Evolutionary conservation across 2,113 vertebrate species (phyloP).

Genomic region (Rhizomys pruinosus): DNA sequence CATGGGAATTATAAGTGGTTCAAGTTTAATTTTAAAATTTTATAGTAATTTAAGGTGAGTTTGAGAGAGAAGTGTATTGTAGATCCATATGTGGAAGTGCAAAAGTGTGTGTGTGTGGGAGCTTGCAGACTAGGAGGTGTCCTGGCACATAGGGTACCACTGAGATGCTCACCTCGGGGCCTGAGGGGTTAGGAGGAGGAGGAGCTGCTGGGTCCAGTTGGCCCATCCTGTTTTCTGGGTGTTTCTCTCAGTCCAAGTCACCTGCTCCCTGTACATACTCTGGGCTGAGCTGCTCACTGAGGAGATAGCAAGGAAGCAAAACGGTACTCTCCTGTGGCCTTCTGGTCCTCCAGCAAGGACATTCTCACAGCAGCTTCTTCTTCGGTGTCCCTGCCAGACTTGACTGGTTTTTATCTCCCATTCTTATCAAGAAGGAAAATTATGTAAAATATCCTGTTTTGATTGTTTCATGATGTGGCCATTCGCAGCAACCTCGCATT

Average conservation of each 20-base stretch:
- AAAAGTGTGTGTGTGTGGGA: too few relatives aligned
- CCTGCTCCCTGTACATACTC: too few relatives aligned
- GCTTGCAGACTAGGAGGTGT: background rate
- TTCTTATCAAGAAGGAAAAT: background rate
- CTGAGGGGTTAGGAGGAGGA: too few relatives aligned
- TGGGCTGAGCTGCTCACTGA: background rate
- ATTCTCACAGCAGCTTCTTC: too few relatives aligned
- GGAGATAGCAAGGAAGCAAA: background rate
- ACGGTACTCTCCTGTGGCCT: background rate
- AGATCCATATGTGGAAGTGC: background rate
- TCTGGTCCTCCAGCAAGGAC: background rate
- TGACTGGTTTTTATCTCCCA: background rate
- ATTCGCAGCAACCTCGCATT: background rate
- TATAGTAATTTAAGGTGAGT: too few relatives aligned
- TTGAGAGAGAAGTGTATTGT: background rate
- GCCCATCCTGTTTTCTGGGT: background rate
- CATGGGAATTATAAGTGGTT: too few relatives aligned
- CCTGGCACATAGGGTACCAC: background rate
- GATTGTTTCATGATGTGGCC: background rate
- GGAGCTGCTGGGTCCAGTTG: too few relatives aligned
- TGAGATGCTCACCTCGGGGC: too few relatives aligned
- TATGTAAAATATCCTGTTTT: background rate
- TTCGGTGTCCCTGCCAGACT: background rate
- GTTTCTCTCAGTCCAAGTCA: background rate
- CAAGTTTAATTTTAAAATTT: too few relatives aligned